Evolutionary conservation across 2,797 vertebrate genomes (phyloP).

Genomic region (Cossypha dichroa): DNA sequence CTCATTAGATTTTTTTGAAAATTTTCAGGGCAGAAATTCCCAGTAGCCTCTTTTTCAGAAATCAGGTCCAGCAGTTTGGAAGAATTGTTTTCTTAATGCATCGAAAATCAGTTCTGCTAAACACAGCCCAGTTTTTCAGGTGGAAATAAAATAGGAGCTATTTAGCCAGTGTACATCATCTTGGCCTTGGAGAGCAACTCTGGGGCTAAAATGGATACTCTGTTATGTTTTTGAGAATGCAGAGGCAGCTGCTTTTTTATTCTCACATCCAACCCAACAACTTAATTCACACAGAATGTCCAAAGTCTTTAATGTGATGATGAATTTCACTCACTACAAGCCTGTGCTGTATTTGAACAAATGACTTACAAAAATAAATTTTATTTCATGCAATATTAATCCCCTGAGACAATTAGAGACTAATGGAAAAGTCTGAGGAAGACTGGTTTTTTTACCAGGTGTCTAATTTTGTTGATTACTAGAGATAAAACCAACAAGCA

Average conservation of each 20-base stretch:
- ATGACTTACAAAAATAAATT: not conserved
- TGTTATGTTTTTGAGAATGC: not conserved
- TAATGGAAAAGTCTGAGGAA: conserved; percentile 26
- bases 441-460: conserved; percentile 23
- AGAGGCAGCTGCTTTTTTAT: not conserved
- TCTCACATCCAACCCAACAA: not conserved
- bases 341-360: not conserved
- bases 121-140: not conserved
- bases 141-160: not conserved
- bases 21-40: not conserved
- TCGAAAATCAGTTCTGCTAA: not conserved
- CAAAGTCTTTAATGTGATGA: not conserved
- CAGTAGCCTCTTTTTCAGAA: not conserved
- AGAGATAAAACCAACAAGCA: conserved; percentile 45
- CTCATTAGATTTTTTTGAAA: not conserved
- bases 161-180: not conserved
- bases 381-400: conserved; percentile 54
- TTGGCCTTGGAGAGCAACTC: not conserved
- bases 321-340: not conserved
- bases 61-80: not conserved
- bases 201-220: not conserved
- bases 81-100: not conserved
- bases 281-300: not conserved
- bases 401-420: conserved; percentile 36
- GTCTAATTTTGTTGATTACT: conserved; percentile 57